Evolutionary conservation across 2,888 invertebrate species (phyloP), one percentile per base, ranked within the genome.

Genomic region (Ommatoiulus sabulosus): DNA sequence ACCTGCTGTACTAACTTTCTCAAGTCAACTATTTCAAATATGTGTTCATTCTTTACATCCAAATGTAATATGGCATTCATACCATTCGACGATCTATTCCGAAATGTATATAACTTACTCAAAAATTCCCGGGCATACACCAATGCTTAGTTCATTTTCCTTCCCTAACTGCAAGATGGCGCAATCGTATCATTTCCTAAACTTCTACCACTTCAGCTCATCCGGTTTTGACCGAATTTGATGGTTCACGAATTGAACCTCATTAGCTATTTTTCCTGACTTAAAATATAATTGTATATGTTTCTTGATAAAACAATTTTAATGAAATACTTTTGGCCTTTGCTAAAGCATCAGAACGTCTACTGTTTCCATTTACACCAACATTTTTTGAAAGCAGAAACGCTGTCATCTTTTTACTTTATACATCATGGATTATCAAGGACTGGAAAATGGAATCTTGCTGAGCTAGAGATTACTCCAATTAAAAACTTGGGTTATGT

Each of bases 11-110:
- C 99, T 4, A 99, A 94, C 92, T 96, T 97, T 91, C 96, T 96
- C 90, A 99, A 94, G 94, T 99, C 99, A 90, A 97, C 96, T 90
- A 97, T 96, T 93, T 98, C 98, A 92, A 99, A 99, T 0, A 97
- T 97, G 91, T 98, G 96, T 1, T 96, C 96, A 93, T 99, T 99
- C 0, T 93, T 93, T 90, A 97, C 96, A 92, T 99, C 98, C 88
- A 99, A 91, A 94, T 99, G 99, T 4, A 94, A n/a, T n/a, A 93
- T 3, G 94, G 93, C 43, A 20, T 35, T n/a, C 72, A n/a, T 4
- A 87, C 35, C 44, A n/a, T 87, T 46, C 87, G 17, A 24, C 84
- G 84, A 84, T 84, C 84, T 17, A 46, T 35, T 35, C 52, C 87
- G 46, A 48, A 3, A 88, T 24, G 8, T 10, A 20, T 20, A 84